Base-by-base conservation (phyloP, 2,113 vertebrate species). In the Callaeas wilsoni region DNA sequence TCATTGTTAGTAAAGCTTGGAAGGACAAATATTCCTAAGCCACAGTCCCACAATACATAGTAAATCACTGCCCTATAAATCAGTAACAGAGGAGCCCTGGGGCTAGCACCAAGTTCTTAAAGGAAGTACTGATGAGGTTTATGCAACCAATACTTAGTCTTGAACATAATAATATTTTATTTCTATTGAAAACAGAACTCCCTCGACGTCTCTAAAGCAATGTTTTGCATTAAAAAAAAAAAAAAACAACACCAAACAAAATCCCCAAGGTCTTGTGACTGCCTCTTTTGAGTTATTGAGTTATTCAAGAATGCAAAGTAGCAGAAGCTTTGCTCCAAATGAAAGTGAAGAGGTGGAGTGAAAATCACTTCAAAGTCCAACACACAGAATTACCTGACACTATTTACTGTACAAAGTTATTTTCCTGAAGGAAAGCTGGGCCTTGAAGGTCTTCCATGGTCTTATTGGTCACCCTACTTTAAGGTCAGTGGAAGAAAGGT, bases 61-160 rank as follows among this genome's bases (percentile, higher is more conserved):
- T 94, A 96, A 94, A 94, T 90, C 80, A 90, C n/a, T 92, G 37
- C 20, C 32, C 80, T 56, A 30, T 81, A 95, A 96, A 95, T 52
- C 32, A 1, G 1, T 16, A 93, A 60, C 50, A 92, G 50, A 84
- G 64, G 46, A 94, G 80, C 77, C 84, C 74, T 30, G 49, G 65
- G 44, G 76, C 68, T 71, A 93, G 26, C 56, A 64, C 9, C 0
- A 14, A 71, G 29, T 18, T 59, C 79, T 93, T 64, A 33, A 47
- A 86, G 91, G 55, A 78, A 90, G 39, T 23, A 81, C 60, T 46
- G 62, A 49, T 64, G 76, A 90, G 64, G 70, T 84, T 94, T 96
- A 87, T 44, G 50, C 52, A 96, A 93, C 22, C 42, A 95, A 17
- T 29, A 12, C 55, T 93, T 67, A 55, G 44, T 47, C 68, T 81